Percentiles rank a stretch among this genome's conserved stretches.
Evolutionary conservation across 2,797 vertebrate species (phyloP).

Genomic region (Lacerta agilis): DNA sequence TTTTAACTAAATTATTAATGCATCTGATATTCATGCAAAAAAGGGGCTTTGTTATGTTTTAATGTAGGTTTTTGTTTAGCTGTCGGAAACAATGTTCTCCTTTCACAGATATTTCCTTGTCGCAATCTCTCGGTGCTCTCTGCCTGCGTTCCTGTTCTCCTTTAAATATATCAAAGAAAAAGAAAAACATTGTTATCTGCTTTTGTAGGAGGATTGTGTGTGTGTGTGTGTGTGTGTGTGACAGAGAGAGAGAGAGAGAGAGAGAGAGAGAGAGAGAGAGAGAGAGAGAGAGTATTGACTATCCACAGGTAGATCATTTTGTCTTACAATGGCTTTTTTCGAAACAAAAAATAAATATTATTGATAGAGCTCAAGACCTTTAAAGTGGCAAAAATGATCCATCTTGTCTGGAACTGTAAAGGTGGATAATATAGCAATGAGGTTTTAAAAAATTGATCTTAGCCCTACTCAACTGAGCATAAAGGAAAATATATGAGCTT

Average conservation of each 20-base stretch:
- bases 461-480: slow-evolving; percentile 64
- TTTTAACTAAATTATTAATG: slow-evolving; percentile 48
- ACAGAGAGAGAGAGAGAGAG: background rate
- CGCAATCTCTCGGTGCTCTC: slow-evolving; percentile 14
- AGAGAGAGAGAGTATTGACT: background rate
- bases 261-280: background rate
- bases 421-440: slow-evolving; percentile 72
- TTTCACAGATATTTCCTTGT: slow-evolving; percentile 45
- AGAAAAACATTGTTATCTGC: slow-evolving; percentile 18
- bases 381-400: slow-evolving; percentile 78
- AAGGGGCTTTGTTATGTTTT: slow-evolving; percentile 20
- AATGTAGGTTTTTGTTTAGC: slow-evolving; percentile 16
- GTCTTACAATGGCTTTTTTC: slow-evolving; percentile 34
- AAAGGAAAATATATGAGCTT: slow-evolving; percentile 73
- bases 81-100: slow-evolving; percentile 21
- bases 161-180: slow-evolving; percentile 21
- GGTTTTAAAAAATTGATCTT: slow-evolving; percentile 79
- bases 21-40: slow-evolving; percentile 37
- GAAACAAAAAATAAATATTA: background rate
- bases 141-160: slow-evolving; percentile 4
- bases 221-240: background rate
- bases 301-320: slow-evolving; percentile 41
- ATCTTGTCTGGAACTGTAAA: slow-evolving; percentile 70
- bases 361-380: slow-evolving; percentile 45
- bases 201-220: background rate